Conservation (phyloP, 2,113 vertebrate genomes). For the Elachura formosa region DNA sequence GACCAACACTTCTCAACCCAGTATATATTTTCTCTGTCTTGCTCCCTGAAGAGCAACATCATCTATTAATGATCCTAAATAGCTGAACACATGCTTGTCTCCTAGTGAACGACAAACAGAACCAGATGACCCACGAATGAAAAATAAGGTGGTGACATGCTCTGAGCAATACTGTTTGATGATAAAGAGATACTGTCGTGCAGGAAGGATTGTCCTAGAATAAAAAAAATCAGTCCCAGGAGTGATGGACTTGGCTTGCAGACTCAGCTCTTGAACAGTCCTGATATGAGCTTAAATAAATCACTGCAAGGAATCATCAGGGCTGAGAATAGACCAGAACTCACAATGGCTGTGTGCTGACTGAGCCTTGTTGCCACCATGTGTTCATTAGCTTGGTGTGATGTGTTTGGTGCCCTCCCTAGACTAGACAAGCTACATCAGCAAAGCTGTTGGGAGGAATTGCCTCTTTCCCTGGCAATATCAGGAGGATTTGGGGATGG, state of each 20-base stretch:
- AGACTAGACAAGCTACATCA: not conserved
- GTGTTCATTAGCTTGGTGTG: not conserved
- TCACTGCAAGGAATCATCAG: not conserved
- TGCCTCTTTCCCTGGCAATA: not conserved
- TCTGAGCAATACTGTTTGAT: not conserved
- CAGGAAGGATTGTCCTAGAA: not conserved
- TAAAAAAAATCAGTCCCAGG: not conserved
- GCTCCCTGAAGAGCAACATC: not conserved
- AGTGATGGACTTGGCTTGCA: not conserved
- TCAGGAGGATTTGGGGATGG: not conserved
- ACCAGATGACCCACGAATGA: not conserved
- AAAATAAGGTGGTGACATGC: not conserved
- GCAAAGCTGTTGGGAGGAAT: not conserved
- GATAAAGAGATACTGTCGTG: not conserved
- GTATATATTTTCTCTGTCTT: not conserved
- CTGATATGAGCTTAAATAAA: not conserved
- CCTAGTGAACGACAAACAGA: not conserved
- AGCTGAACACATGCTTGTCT: not conserved
- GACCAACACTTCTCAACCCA: not conserved
- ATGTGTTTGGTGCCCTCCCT: not conserved
- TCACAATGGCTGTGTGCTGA: not conserved
- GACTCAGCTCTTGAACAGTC: not conserved
- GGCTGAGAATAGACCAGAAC: not conserved
- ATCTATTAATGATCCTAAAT: not conserved
- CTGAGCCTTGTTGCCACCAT: not conserved